Evolutionary conservation across 2,797 vertebrate genomes (phyloP).

Genomic region (Champsocephalus esox): DNA sequence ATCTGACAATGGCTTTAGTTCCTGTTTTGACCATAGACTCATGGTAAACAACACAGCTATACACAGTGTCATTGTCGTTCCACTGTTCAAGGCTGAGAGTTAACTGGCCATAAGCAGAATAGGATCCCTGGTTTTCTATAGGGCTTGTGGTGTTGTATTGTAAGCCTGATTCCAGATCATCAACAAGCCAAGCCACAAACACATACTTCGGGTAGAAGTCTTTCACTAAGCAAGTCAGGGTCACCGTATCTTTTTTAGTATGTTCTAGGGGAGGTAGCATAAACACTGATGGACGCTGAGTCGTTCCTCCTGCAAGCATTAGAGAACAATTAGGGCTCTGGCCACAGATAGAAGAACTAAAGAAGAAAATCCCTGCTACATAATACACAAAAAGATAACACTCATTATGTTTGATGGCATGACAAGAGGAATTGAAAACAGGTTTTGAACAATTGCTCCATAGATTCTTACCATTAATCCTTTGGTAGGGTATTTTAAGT

Average conservation of each 20-base stretch:
- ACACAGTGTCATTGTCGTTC: background rate
- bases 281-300: constrained; percentile 69
- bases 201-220: constrained; percentile 81
- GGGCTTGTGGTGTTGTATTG: constrained; percentile 55
- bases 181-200: constrained; percentile 80
- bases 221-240: constrained; percentile 81
- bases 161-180: constrained; percentile 53
- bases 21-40: constrained; percentile 64
- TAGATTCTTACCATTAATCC: constrained; percentile 64
- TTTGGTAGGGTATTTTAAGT: background rate
- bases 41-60: constrained; percentile 82
- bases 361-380: background rate
- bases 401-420: background rate
- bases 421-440: background rate
- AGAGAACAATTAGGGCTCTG: constrained; percentile 62
- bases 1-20: constrained; percentile 62
- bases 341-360: background rate
- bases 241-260: constrained; percentile 38
- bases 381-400: background rate
- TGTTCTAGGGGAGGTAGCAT: constrained; percentile 75
- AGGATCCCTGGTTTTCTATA: constrained; percentile 51
- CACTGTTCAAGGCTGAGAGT: constrained; percentile 21
- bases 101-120: constrained; percentile 81
- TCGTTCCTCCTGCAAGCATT: constrained; percentile 60
- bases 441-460: background rate